Evolutionary conservation across 2,113 vertebrate species (phyloP).

Genomic region (Isurus oxyrinchus): DNA sequence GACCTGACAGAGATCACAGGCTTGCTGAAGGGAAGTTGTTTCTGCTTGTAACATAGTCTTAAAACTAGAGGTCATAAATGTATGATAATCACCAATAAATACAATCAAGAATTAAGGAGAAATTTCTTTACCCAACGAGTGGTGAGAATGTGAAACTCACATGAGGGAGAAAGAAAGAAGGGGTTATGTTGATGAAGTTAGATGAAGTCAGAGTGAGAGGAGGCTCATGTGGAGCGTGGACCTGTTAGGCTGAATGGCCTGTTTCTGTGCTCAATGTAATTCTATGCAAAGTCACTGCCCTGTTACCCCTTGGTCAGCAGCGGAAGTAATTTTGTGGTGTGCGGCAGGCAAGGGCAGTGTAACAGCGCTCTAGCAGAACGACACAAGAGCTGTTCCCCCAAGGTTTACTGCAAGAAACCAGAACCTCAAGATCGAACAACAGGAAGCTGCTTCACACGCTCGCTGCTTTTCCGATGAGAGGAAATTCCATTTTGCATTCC

Average conservation of each 20-base stretch:
- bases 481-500: constrained; percentile 12
- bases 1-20: not conserved
- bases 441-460: not conserved
- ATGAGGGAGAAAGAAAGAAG: not conserved
- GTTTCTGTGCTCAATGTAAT: too few species aligned
- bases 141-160: not conserved
- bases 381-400: not conserved
- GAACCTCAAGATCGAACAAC: not conserved
- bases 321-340: not conserved
- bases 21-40: too few species aligned
- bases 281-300: not conserved
- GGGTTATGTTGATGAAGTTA: not conserved
- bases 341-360: not conserved
- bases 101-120: too few species aligned
- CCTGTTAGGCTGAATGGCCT: not conserved
- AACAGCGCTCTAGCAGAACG: not conserved
- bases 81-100: too few species aligned
- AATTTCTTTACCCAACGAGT: not conserved
- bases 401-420: not conserved
- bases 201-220: not conserved
- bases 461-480: not conserved
- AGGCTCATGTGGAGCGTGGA: too few species aligned
- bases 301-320: not conserved
- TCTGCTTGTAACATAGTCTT: too few species aligned
- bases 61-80: too few species aligned